phyloP scores from a whole-genome alignment of 2,888 invertebrate genomes.

The Eumacrocentrus americanus region DNA sequence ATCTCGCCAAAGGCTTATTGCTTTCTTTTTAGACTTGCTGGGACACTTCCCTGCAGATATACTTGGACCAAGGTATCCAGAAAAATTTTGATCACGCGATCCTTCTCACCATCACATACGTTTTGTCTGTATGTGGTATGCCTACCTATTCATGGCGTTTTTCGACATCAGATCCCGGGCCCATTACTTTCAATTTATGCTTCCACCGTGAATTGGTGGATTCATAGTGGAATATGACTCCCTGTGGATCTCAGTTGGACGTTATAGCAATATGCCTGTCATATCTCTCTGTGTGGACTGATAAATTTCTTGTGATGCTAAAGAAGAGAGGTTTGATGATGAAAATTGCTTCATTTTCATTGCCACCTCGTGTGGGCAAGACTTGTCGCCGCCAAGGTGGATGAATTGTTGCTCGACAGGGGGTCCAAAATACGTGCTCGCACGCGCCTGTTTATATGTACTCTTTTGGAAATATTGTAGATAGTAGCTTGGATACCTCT shows the following conservation, averaged over 20 bases:
- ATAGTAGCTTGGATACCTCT: no score
- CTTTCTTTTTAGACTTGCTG: constrained; percentile 23
- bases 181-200: constrained; percentile 60
- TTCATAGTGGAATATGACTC: constrained; percentile 29
- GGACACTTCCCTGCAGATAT: constrained; percentile 33
- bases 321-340: background rate
- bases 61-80: no score
- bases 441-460: background rate
- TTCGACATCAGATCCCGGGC: background rate
- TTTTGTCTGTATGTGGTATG: background rate
- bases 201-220: constrained; percentile 36
- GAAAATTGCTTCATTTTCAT: constrained; percentile 17
- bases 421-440: constrained; percentile 23
- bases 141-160: constrained; percentile 3
- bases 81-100: constrained; percentile 20
- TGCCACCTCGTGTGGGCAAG: background rate
- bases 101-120: background rate
- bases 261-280: constrained; percentile 27
- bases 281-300: constrained; percentile 23
- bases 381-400: background rate
- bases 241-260: constrained; percentile 46
- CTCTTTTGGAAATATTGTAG: no score
- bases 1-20: constrained; percentile 47
- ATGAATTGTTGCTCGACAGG: constrained; percentile 12
- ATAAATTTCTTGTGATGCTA: constrained; percentile 21